Evolutionary conservation across 2,888 invertebrate genomes (phyloP), one percentile per base, ranked within the genome.

Genomic region (Hypercompe scribonia): DNA sequence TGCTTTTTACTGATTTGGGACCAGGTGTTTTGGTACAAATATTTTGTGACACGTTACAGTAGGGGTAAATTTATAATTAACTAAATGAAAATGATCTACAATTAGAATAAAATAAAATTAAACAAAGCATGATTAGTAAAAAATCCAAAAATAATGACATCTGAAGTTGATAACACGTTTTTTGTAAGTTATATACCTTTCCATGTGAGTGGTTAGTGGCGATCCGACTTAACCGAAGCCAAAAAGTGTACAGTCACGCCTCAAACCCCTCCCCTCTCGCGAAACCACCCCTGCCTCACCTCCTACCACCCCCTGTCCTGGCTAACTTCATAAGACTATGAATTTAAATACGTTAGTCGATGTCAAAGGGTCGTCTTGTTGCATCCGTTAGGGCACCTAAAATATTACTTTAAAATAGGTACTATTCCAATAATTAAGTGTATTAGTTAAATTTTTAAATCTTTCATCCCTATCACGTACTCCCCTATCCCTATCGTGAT

Each of bases 181-280:
- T 24, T 80, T 64, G 0, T 1, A 5, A 85, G 79, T 88, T 92
- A 88, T 50, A 24, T 28, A 76, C 50, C 75, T 90, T 83, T 72
- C 3, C 34, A 67, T 63, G 36, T 65, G 24, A 28, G 67, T 67
- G 72, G 77, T 87, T 89, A 92, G 90, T 92, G 94, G 94, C 94
- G 93, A 94, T 95, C 93, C 91, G 92, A 92, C 93, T 95, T 93
- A 94, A 91, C 92, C 92, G 94, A 94, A 94, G 94, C 93, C 95
- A 95, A 95, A 95, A 95, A 95, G 95, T 95, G 95, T 95, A 94
- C 92, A 94, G 94, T 94, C 95, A 95, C 95, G 94, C 94, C 91
- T 92, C 90, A 84, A 86, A 80, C 86, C 83, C 82, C 84, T 42
- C 69, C 85, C 86, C 78, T 81, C 82, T 81, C 83, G 69, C 75